Base-by-base conservation (phyloP, 2,888 invertebrate species). In the Eugnorisma glareosa region DNA sequence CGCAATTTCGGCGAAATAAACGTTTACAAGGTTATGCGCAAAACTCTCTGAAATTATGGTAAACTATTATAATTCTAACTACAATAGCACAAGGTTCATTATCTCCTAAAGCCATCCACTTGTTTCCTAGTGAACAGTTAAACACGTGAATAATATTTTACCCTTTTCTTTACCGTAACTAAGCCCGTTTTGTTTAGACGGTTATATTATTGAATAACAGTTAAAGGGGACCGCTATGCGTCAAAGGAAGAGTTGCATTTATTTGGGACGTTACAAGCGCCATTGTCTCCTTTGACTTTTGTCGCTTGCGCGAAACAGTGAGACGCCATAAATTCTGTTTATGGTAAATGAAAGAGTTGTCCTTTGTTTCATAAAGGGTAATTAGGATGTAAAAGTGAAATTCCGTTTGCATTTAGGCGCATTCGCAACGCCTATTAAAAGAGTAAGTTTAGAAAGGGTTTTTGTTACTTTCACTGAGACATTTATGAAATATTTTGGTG, bases 301-400 rank as follows among this genome's bases (percentile, higher is more conserved):
- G 92, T 94, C 89, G 79, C 90, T 92, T 91, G 91, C 91, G 92
- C 92, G 91, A 92, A 94, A 93, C 91, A 90, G 91, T 90, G 89
- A 77, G 84, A 89, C 89, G 18, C 79, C 95, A 94, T 96, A 96
- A 96, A 96, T 96, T 92, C 85, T 90, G 81, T 91, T 91, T 91
- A 91, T 89, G 83, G 83, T 73, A 79, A 76, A 82, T 88, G 91
- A 94, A 95, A 94, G 94, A 93, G 92, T 92, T 88, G 21, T 85
- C 83, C 82, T 88, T 91, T 92, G 89, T 91, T 24, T 81, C 84
- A 89, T 93, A 94, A 94, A 92, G 94, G 91, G 95, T 95, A 95
- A 96, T 96, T 96, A 95, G 92, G 92, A 93, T 94, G 94, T 95
- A 96, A 96, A 96, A 96, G 96, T 96, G 96, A 96, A 96, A 96